A percentile compares a stretch with the other conserved stretches of the same genome.
These are phyloP conservation scores for Penaeus monodon DNA, from an alignment of 2,888 invertebrate genomes.

Conservation along the genomic window DNA sequence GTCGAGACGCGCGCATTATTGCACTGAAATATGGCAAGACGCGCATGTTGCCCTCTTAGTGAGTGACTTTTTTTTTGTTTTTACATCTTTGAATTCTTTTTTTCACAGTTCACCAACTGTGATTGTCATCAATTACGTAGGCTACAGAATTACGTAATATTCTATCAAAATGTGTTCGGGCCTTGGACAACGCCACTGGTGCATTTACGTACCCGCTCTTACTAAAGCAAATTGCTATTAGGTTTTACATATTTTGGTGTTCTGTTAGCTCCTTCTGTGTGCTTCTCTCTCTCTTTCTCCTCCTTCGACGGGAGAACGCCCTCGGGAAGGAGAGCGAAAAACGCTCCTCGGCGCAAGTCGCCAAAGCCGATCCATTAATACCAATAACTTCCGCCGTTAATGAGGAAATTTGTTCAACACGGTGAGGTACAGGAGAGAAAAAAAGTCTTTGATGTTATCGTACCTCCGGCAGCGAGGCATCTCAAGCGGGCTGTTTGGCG, in stretches of 20 bases:
- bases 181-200: not conserved
- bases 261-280: not conserved
- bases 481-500: conserved; percentile 42
- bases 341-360: not conserved
- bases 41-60: not conserved
- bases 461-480: conserved; percentile 33
- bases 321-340: not conserved
- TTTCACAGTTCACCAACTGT: too few relatives aligned
- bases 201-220: not conserved
- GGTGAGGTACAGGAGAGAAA: not conserved
- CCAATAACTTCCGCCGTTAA: conserved; percentile 7
- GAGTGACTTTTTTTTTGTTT: not conserved
- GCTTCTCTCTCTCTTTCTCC: not conserved
- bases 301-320: not conserved
- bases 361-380: conserved; percentile 6
- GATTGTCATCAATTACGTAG: too few relatives aligned
- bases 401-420: conserved; percentile 11
- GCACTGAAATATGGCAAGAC: conserved; percentile 37
- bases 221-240: too few relatives aligned
- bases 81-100: not conserved
- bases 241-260: too few relatives aligned
- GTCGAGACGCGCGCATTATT: conserved; percentile 42
- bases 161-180: too few relatives aligned
- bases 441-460: conserved; percentile 28
- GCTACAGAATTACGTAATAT: too few relatives aligned